Evolutionary conservation across 2,113 vertebrate species (phyloP).

Genomic region (Oriolus oriolus): DNA sequence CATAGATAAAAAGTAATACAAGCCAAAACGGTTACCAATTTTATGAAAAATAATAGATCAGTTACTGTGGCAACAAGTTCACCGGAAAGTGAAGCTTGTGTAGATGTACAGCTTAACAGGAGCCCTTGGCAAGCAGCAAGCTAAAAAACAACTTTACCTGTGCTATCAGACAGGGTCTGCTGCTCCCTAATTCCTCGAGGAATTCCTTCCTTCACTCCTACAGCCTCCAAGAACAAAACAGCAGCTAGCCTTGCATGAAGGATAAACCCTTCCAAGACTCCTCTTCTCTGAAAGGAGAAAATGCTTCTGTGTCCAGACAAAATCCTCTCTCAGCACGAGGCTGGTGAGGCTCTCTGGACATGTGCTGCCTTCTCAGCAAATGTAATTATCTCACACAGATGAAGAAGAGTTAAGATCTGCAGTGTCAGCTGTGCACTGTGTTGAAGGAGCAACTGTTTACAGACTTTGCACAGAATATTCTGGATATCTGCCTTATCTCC

Average conservation of each 20-base stretch:
- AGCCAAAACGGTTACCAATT: not conserved
- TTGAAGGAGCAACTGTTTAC: not conserved
- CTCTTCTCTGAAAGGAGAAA: not conserved
- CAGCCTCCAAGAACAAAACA: not conserved
- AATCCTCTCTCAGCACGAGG: not conserved
- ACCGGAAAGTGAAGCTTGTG: not conserved
- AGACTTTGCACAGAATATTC: not conserved
- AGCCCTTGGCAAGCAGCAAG: not conserved
- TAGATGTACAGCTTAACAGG: not conserved
- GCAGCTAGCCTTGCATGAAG: not conserved
- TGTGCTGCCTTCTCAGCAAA: not conserved
- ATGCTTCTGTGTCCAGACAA: not conserved
- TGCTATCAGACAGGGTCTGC: not conserved
- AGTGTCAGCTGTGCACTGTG: not conserved
- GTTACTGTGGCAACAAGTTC: not conserved
- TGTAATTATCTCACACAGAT: not conserved
- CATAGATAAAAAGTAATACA: not conserved
- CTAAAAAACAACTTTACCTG: not conserved
- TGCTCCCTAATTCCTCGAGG: not conserved
- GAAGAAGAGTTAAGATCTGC: not conserved
- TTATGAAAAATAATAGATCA: not conserved
- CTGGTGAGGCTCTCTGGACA: not conserved
- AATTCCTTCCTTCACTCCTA: not conserved
- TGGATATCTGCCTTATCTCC: not conserved
- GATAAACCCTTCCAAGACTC: not conserved